phyloP scores from a whole-genome alignment of 2,113 vertebrate species.

The Oreotrochilus melanogaster region DNA sequence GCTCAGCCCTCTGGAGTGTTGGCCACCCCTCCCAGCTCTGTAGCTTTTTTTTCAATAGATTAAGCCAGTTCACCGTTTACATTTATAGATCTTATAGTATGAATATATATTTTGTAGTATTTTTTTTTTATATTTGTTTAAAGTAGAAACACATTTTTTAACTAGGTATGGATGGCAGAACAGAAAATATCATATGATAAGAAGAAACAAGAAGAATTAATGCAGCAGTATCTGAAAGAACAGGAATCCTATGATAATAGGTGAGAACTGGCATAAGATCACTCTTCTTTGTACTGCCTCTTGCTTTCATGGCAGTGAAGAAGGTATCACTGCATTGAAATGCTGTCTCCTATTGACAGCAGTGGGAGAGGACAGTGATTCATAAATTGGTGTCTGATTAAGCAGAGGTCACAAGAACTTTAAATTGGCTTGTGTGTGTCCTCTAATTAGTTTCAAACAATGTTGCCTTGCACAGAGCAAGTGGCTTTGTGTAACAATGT shows the following conservation, averaged over 20 bases:
- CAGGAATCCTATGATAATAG: conserved; percentile 98
- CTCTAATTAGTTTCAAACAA: neutral
- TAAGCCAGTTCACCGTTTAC: neutral
- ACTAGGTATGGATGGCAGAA: conserved; percentile 98
- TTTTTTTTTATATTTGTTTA: neutral
- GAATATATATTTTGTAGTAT: accelerated
- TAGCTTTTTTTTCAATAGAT: too few relatives aligned
- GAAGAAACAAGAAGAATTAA: conserved; percentile 96
- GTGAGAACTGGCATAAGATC: conserved; percentile 67
- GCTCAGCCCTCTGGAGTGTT: too few relatives aligned
- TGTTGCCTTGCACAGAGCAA: accelerated
- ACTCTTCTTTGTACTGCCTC: neutral
- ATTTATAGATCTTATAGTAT: too few relatives aligned
- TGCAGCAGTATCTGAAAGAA: conserved; percentile 97
- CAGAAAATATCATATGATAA: conserved; percentile 98
- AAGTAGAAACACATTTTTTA: neutral
- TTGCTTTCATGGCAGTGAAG: neutral
- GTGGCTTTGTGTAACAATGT: neutral
- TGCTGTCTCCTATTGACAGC: neutral
- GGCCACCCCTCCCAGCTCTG: too few relatives aligned
- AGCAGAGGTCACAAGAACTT: neutral
- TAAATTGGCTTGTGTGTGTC: neutral
- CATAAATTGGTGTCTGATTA: neutral
- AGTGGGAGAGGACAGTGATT: neutral
- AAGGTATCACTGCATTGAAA: neutral